A percentile compares a stretch with the other conserved stretches of the same genome.
Evolutionary conservation across 2,888 invertebrate species (phyloP).

Genomic region (Blastobasis lacticolella): DNA sequence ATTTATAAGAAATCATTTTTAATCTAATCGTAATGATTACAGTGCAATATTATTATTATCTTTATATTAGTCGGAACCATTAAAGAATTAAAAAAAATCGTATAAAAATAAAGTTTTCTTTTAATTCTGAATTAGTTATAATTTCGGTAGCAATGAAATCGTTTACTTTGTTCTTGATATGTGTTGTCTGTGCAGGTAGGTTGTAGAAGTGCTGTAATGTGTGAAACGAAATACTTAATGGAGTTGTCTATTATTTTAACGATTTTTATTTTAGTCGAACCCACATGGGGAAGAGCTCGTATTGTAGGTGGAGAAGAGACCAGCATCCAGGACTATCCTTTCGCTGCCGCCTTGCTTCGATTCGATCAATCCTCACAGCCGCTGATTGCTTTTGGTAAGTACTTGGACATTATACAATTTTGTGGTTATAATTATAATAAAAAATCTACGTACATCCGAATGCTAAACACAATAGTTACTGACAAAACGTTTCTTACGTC

Average conservation of each 20-base stretch:
- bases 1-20: too few species aligned
- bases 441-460: too few species aligned
- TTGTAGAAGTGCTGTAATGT: not conserved
- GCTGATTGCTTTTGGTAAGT: slow-evolving; percentile 30
- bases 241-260: not conserved
- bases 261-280: too few species aligned
- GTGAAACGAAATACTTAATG: not conserved
- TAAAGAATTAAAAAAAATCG: too few species aligned
- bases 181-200: not conserved
- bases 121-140: not conserved
- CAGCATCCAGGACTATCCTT: slow-evolving; percentile 24
- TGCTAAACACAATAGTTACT: too few species aligned
- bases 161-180: not conserved
- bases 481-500: too few species aligned
- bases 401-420: too few species aligned
- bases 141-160: not conserved
- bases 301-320: slow-evolving; percentile 34
- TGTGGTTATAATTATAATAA: too few species aligned
- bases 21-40: too few species aligned
- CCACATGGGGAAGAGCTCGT: slow-evolving; percentile 4
- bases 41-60: too few species aligned
- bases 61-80: too few species aligned
- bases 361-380: slow-evolving; percentile 24
- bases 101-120: too few species aligned
- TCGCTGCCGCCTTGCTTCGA: slow-evolving; percentile 22